These are phyloP conservation scores for Apamea sordens DNA, from an alignment of 2,888 invertebrate genomes.

Conservation along the genomic window DNA sequence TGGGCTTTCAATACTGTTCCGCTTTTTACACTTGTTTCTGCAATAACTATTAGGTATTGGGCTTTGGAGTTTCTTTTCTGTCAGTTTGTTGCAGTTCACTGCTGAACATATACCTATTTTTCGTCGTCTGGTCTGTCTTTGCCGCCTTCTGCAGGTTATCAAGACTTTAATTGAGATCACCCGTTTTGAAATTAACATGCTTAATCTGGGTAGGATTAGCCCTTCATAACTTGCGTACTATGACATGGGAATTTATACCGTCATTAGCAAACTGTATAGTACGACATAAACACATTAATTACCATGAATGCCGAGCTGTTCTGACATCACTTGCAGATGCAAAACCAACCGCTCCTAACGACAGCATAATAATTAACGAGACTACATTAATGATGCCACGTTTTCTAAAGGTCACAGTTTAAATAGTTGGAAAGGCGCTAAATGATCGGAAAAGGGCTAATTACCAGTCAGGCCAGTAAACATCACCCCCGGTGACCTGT, in stretches of 20 bases:
- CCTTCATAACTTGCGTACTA: neutral
- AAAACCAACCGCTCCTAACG: constrained; percentile 35
- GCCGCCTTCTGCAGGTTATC: neutral
- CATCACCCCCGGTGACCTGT: constrained; percentile 28
- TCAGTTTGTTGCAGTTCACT: neutral
- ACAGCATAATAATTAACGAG: constrained; percentile 50
- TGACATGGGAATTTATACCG: constrained; percentile 10
- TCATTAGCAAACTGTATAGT: constrained; percentile 4
- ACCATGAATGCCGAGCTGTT: constrained; percentile 26
- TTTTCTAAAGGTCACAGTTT: constrained; percentile 47
- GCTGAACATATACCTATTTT: neutral
- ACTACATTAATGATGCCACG: constrained; percentile 47
- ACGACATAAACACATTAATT: constrained; percentile 41
- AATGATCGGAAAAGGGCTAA: constrained; percentile 52
- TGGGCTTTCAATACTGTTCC: constrained; percentile 23
- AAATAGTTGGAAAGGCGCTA: constrained; percentile 66
- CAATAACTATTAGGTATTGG: constrained; percentile 4
- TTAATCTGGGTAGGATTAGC: neutral
- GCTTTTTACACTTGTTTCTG: constrained; percentile 31
- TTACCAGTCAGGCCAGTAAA: constrained; percentile 29
- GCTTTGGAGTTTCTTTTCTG: constrained; percentile 21
- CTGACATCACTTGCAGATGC: constrained; percentile 43
- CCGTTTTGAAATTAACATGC: neutral
- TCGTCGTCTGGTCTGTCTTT: neutral
- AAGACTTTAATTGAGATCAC: neutral